Base-by-base conservation (phyloP, 2,888 invertebrate genomes). In the Drepanosiphum platanoidis region DNA sequence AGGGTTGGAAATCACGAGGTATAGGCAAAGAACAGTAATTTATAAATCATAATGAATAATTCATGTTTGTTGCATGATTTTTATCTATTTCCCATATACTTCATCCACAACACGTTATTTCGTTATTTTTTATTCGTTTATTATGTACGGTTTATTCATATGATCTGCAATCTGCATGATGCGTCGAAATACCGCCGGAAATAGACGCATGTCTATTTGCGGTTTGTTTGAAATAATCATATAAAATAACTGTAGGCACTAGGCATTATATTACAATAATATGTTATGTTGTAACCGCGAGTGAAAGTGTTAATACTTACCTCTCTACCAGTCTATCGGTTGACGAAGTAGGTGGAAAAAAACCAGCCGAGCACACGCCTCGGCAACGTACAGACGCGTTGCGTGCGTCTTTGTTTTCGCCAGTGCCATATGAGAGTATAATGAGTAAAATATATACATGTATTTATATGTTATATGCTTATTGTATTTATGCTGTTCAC, bases 401-500 rank as follows among this genome's bases (percentile, higher is more conserved):
- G 66, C 15, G 66, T 15, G 32, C 34, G 68, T 68, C 68, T 68
- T 68, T 68, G 68, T 68, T 68, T 68, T 15, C 68, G 34, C 52
- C 52, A 18, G 32, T 34, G 18, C 1, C 27, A 9, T 61, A 66
- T 32, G 66, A n/a, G 64, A 13, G 1, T 66, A 18, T 34, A 30
- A 30, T 30, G 5, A 64, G n/a, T 61, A 46, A 22, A 7, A n/a
- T 61, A 61, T n/a, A 61, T 61, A 61, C 9, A n/a, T 7, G 61
- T 27, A 42, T 9, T 42, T 9, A n/a, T 27, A 13, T 68, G 34
- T 13, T 18, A 34, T 22, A 18, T 18, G 32, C 11, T 42, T 18
- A 46, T 18, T 52, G 52, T 18, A 4, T n/a, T n/a, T 52, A 52
- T 18, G 34, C 18, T 18, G 15, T 68, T 34, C 22, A 18, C 34